A percentile compares a stretch with the other conserved stretches of the same genome.
phyloP scores from a whole-genome alignment of 1,140 invertebrate species.

The Lepeophtheirus salmonis region DNA sequence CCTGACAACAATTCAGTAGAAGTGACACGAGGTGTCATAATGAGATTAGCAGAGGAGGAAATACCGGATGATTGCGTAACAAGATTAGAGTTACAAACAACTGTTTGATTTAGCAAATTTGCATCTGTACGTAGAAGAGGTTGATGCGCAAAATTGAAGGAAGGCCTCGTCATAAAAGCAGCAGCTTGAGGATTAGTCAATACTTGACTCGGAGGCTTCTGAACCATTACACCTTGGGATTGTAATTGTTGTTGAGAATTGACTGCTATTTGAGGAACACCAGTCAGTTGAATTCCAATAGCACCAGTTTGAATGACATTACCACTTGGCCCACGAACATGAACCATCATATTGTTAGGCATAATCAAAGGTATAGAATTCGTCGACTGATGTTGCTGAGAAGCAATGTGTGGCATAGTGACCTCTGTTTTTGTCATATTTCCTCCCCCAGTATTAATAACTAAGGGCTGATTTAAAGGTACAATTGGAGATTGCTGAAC shows the following conservation, averaged over 20 bases:
- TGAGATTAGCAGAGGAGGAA: not conserved
- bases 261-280: not conserved
- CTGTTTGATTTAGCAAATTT: not conserved
- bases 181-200: too few species aligned
- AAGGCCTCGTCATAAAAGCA: not conserved
- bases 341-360: not conserved
- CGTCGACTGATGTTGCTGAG: too few species aligned
- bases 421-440: not conserved
- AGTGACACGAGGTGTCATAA: not conserved
- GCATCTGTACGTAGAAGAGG: not conserved
- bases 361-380: not conserved
- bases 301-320: not conserved
- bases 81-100: not conserved
- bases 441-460: slow-evolving; percentile 5
- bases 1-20: not conserved
- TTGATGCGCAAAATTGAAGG: not conserved
- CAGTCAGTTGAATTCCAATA: not conserved
- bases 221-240: not conserved
- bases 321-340: not conserved
- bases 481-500: slow-evolving; percentile 2
- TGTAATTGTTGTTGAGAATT: not conserved
- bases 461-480: slow-evolving; percentile 5
- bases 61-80: too few species aligned
- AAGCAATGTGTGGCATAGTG: not conserved
- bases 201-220: too few species aligned